phyloP scores from a whole-genome alignment of 2,113 vertebrate species.

The Thymallus thymallus region DNA sequence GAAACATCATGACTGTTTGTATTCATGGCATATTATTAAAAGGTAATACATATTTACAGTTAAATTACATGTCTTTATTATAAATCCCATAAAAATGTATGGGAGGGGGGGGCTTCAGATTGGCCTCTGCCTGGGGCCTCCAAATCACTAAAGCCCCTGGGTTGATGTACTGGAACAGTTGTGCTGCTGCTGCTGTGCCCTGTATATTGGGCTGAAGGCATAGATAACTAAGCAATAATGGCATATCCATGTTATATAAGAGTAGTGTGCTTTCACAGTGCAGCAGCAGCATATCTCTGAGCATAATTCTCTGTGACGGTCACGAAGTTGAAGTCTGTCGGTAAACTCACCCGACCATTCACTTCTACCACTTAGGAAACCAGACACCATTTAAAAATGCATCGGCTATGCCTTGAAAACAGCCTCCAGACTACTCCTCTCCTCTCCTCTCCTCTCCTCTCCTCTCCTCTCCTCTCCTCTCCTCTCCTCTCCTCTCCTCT shows the following conservation, averaged over 20 bases:
- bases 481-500: background rate
- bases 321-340: slow-evolving; percentile 37
- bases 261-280: slow-evolving; percentile 1
- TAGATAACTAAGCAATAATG: slow-evolving; percentile 20
- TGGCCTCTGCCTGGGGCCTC: too few relatives aligned
- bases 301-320: slow-evolving; percentile 31
- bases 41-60: too few relatives aligned
- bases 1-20: too few relatives aligned
- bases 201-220: background rate
- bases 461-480: slow-evolving; percentile 12
- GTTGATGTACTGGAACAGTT: slow-evolving; percentile 18
- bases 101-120: too few relatives aligned
- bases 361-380: slow-evolving; percentile 34
- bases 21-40: too few relatives aligned
- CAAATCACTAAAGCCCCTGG: background rate
- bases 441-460: background rate
- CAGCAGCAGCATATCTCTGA: slow-evolving; percentile 11
- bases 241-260: slow-evolving; percentile 28
- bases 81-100: too few relatives aligned
- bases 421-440: slow-evolving; percentile 18
- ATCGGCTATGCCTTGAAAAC: slow-evolving; percentile 43
- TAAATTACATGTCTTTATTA: too few relatives aligned
- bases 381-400: slow-evolving; percentile 42
- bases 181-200: background rate
- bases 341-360: slow-evolving; percentile 47